A percentile compares a stretch with the other conserved stretches of the same genome.
Conservation (phyloP, 2,888 invertebrate genomes). For the Therioaphis trifolii region DNA sequence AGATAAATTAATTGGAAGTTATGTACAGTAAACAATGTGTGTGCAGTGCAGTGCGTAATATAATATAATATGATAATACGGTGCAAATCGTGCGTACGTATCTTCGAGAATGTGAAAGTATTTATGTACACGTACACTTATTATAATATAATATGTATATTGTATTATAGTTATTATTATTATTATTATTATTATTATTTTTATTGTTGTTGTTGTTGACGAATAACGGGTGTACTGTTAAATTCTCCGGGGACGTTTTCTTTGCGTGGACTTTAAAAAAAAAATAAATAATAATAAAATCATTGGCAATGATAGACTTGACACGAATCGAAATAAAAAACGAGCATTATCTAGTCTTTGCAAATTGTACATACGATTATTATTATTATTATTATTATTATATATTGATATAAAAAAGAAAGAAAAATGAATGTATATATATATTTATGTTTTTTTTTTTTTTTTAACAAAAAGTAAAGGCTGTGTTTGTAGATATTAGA, state of each 20-base stretch:
- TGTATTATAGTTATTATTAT: neutral
- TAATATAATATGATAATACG: too few species aligned
- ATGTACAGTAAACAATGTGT: too few species aligned
- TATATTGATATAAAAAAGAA: constrained; percentile 16
- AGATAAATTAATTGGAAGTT: too few species aligned
- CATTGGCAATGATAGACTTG: constrained; percentile 41
- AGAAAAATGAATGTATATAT: constrained; percentile 4
- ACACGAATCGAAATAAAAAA: constrained; percentile 50
- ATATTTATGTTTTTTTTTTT: constrained; percentile 39
- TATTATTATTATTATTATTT: neutral
- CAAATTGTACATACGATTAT: constrained; percentile 43
- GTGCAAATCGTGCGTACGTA: constrained; percentile 32
- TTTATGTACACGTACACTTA: constrained; percentile 18
- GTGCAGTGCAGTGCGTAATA: too few species aligned
- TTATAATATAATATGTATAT: neutral
- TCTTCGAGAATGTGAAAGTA: constrained; percentile 39
- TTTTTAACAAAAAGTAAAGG: constrained; percentile 55
- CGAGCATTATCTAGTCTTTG: constrained; percentile 62
- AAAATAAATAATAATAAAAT: too few species aligned
- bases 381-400: constrained; percentile 43
- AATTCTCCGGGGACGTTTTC: neutral
- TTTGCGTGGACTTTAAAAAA: neutral
- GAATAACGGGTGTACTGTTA: neutral
- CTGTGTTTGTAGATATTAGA: constrained; percentile 59
- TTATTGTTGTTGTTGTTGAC: constrained; percentile 24